Conservation (phyloP, 1,140 invertebrate species). For the Chironomus tepperi region DNA sequence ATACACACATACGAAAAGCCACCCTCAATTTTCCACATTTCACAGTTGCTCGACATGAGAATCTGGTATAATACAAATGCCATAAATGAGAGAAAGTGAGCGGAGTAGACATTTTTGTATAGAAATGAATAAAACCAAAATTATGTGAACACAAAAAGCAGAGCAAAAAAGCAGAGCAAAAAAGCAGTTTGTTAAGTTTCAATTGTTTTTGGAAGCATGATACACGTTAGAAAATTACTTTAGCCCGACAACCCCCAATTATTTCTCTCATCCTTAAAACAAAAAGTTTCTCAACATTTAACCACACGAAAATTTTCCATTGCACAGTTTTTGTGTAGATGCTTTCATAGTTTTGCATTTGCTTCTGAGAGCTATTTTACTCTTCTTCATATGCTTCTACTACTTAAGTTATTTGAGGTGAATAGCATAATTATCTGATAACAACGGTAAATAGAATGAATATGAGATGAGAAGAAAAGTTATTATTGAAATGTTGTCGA, state of each 20-base stretch:
- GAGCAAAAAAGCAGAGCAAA: background rate
- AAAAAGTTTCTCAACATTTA: too few species aligned
- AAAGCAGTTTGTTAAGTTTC: background rate
- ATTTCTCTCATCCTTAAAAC: background rate
- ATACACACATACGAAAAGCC: too few species aligned
- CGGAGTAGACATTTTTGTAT: background rate
- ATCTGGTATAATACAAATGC: too few species aligned
- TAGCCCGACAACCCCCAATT: background rate
- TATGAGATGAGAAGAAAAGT: background rate
- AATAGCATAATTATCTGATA: conserved; percentile 23
- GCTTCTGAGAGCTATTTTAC: too few species aligned
- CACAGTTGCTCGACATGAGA: too few species aligned
- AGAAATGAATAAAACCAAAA: conserved; percentile 16
- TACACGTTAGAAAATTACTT: conserved; percentile 10
- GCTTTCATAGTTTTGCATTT: background rate
- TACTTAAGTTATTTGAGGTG: background rate
- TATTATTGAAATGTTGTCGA: background rate
- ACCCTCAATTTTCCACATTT: too few species aligned
- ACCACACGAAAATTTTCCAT: background rate
- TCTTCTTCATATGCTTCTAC: background rate
- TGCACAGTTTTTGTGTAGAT: background rate
- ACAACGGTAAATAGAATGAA: background rate
- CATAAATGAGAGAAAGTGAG: background rate
- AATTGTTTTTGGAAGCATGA: conserved; percentile 15
- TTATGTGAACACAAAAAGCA: background rate